A percentile compares a stretch with the other conserved stretches of the same genome.
These are phyloP conservation scores for Phlogophora meticulosa DNA, from an alignment of 2,888 invertebrate genomes.

Conservation along the genomic window DNA sequence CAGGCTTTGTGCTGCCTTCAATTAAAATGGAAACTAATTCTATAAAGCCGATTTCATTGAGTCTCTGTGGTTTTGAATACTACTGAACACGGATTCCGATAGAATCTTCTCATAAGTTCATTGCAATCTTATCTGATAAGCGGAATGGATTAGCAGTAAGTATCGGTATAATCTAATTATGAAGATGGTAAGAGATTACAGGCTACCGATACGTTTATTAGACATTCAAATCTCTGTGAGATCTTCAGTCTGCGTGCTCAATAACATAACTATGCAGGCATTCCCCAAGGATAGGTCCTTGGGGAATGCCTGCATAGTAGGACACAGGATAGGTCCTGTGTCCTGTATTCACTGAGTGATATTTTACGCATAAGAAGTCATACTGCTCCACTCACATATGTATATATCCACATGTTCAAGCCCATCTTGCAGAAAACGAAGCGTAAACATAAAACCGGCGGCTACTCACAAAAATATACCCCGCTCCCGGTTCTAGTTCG, in stretches of 20 bases:
- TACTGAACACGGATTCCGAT: neutral
- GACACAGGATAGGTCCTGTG: no score
- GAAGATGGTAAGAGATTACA: no score
- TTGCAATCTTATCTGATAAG: neutral
- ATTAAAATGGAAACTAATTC: slow-evolving; percentile 36
- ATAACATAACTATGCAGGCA: neutral
- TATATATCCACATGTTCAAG: slow-evolving; percentile 43
- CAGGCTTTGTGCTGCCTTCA: slow-evolving; percentile 13
- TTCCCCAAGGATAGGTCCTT: slow-evolving; percentile 35
- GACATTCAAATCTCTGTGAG: neutral
- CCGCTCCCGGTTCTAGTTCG: slow-evolving; percentile 56
- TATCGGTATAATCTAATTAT: neutral
- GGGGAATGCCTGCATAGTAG: no score
- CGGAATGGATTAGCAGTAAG: neutral
- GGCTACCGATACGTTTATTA: no score
- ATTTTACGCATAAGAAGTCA: slow-evolving; percentile 31
- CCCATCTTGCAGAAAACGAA: slow-evolving; percentile 53
- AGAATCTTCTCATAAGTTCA: neutral
- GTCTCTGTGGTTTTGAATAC: slow-evolving; percentile 2
- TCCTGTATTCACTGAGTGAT: slow-evolving; percentile 14
- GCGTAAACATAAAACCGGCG: slow-evolving; percentile 60
- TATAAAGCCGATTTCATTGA: slow-evolving; percentile 25
- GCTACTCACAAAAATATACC: slow-evolving; percentile 63
- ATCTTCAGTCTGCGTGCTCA: neutral
- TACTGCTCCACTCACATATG: slow-evolving; percentile 16